Base-by-base conservation (phyloP, 2,888 invertebrate species). In the Thymelicus acteon region DNA sequence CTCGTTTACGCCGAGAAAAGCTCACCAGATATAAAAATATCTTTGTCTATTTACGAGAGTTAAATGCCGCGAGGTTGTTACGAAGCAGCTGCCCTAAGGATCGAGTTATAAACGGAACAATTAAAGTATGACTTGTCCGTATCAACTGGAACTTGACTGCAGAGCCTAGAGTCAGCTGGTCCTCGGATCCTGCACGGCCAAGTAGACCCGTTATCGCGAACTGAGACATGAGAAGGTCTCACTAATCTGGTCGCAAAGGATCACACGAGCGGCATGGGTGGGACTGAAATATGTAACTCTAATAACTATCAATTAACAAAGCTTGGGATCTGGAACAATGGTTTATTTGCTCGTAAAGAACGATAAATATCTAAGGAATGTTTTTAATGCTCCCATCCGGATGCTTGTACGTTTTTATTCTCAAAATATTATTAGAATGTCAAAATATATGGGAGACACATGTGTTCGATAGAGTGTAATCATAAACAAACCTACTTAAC, bases 11-110 rank as follows among this genome's bases (percentile, higher is more conserved):
- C 80, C 82, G 78, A 79, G 82, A 89, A 92, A 86, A 89, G 84
- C 87, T 85, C 83, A 85, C 83, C 85, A 87, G 89, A 90, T 91
- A 92, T 92, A 92, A 91, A 93, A 92, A 93, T 93, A 93, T 92
- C 90, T 91, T 88, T 89, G 89, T 91, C 90, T 93, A 91, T 92
- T 91, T 91, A 92, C 87, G 85, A 91, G 90, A 90, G 89, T 91
- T 90, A 91, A 92, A 92, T 87, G 87, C 89, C 84, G 85, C 82
- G 85, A 82, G 87, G 84, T 86, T 91, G 91, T 88, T 91, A 91
- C 82, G 86, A 89, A 87, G 85, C 93, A 92, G 91, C 92, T 92
- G 92, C 92, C 88, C 85, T 85, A 85, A 88, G 86, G 84, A 90
- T 89, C 87, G 86, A 86, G 90, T 85, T 92, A 90, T 91, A 90